Base-by-base conservation (phyloP, 2,888 invertebrate genomes). In the Pseudanteris insignis region DNA sequence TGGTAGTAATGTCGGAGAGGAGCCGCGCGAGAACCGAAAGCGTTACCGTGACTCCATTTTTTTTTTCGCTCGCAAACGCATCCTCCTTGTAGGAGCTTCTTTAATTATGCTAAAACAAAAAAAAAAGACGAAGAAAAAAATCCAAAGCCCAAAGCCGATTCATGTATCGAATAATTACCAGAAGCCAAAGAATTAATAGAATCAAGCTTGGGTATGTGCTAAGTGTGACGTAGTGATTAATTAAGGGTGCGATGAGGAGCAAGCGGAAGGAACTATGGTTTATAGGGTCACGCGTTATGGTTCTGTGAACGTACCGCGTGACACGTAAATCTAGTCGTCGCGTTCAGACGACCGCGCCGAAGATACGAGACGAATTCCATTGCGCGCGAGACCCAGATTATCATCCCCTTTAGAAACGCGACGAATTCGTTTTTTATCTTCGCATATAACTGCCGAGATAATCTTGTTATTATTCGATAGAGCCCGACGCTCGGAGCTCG, bases 371-470 rank as follows among this genome's bases (percentile, higher is more conserved):
- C 29, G 36, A 48, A 32, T 48, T 48, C 37, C 26, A n/a, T 55
- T 47, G n/a, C n/a, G n/a, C n/a, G n/a, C n/a, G n/a, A n/a, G n/a
- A n/a, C n/a, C n/a, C n/a, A n/a, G n/a, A n/a, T n/a, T n/a, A n/a
- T n/a, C n/a, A n/a, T n/a, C n/a, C n/a, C n/a, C n/a, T n/a, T n/a
- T n/a, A n/a, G n/a, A n/a, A n/a, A n/a, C n/a, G n/a, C n/a, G 64
- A 66, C 34, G 37, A 40, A 55, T 53, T 64, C 65, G 48, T 48
- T 51, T 65, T 47, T 40, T 44, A 47, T 57, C 36, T 55, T 36
- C 38, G 26, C 28, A 51, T 24, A 41, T 47, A 44, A 53, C 47
- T 57, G 51, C 55, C 51, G 53, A 47, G 60, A 47, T 59, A 53
- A 59, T 48, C 53, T 53, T 43, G 51, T 41, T 41, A 48, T 33